Evolutionary conservation across 2,113 vertebrate genomes (phyloP).

Genomic region (Notechis scutatus): DNA sequence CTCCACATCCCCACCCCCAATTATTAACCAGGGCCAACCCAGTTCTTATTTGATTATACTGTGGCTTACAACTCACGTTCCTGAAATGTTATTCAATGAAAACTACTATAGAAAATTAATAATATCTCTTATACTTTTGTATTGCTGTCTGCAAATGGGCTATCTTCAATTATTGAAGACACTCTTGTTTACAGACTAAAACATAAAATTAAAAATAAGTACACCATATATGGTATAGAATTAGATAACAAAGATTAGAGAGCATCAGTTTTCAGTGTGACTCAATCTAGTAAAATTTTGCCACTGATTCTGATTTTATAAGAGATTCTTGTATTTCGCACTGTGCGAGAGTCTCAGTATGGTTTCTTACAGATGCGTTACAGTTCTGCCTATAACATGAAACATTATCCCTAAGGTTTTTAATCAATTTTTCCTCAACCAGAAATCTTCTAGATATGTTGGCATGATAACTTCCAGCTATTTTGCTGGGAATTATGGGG

Average conservation of each 20-base stretch:
- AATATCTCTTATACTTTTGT: not conserved
- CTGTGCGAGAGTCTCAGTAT: too few species aligned
- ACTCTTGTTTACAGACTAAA: not conserved
- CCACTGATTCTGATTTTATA: not conserved
- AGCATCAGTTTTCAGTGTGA: not conserved
- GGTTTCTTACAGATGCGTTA: too few species aligned
- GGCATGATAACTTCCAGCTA: not conserved
- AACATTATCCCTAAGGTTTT: not conserved
- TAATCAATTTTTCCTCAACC: not conserved
- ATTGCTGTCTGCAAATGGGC: not conserved
- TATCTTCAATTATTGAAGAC: not conserved
- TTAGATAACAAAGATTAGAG: not conserved
- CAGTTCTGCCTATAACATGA: too few species aligned
- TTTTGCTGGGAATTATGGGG: not conserved
- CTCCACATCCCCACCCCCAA: not conserved
- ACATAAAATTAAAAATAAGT: not conserved
- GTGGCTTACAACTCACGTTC: not conserved
- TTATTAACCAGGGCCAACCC: not conserved
- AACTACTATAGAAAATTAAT: not conserved
- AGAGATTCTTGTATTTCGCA: not conserved
- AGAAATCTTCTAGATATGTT: not conserved
- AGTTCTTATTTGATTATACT: not conserved
- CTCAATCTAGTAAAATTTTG: not conserved
- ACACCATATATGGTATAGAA: not conserved
- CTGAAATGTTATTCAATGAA: not conserved